Evolutionary conservation across 2,113 vertebrate genomes (phyloP), one percentile per base, ranked within the genome.

Genomic region (Brachyistius frenatus): DNA sequence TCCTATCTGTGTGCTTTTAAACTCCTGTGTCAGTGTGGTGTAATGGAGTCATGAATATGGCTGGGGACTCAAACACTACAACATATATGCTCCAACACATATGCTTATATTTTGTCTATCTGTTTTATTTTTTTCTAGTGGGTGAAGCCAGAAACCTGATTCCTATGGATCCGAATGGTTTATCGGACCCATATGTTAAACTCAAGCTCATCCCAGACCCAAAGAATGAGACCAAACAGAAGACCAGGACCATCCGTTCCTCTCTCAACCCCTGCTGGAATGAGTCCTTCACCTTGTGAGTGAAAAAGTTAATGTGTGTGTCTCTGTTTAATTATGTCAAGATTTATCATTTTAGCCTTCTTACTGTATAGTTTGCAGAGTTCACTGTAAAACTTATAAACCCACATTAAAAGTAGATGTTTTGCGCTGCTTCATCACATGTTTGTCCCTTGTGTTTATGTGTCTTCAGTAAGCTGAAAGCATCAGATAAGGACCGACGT

Each of bases 121-220:
- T 64, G 47, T 33, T 3, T 0, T 53, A 7, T 54, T 30, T 49
- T 23, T 49, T 58, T 76, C 23, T 33, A 99, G 98, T 99, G 76
- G 93, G 96, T 68, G 98, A 99, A 67, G 98, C 97, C 54, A 96
- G 96, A 86, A 99, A 99, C 85, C 93, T 99, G 60, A 99, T 99
- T 90, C 98, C 98, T 15, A 99, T 99, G 98, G 98, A 99, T 90
- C 98, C 98, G 13, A 99, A 99, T 16, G 97, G 98, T 54, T 95
- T 97, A 75, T 99, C 97, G 55, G 98, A 99, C 82, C 98, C 98
- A 0, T 99, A 99, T 0, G 97, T 99, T 60, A 99, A 99, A 88
- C 96, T 99, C 89, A 99, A 99, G 84, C 96, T 99, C 62, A 98
- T 97, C 88, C 98, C 98, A 7, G 98, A 99, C 74, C 98, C 98